Evolutionary conservation across 2,888 invertebrate genomes (phyloP).

Genomic region (Lutraria lutraria): DNA sequence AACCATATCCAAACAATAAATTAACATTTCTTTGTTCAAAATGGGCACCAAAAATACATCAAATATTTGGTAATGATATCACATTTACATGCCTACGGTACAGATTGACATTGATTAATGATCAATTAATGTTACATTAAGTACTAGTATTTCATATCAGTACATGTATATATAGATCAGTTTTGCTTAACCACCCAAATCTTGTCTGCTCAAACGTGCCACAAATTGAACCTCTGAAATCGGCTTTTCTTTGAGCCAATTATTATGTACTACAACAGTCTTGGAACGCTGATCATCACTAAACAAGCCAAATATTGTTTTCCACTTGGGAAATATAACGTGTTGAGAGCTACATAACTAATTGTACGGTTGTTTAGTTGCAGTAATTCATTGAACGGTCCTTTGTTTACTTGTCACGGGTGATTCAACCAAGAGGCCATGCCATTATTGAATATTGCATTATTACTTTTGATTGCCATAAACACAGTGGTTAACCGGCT

Average conservation of each 20-base stretch:
- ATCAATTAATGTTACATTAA: too few species aligned
- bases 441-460: not conserved
- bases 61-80: too few species aligned
- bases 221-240: not conserved
- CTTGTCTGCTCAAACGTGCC: not conserved
- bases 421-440: not conserved
- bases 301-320: not conserved
- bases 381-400: not conserved
- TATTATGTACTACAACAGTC: not conserved
- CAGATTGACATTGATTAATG: too few species aligned
- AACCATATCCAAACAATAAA: too few species aligned
- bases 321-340: not conserved
- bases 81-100: too few species aligned
- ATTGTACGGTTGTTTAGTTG: not conserved
- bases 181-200: too few species aligned
- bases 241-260: not conserved
- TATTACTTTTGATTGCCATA: not conserved
- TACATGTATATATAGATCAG: too few species aligned
- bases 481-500: too few species aligned
- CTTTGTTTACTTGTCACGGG: not conserved
- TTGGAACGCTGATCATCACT: not conserved
- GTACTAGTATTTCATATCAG: too few species aligned
- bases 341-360: not conserved
- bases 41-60: too few species aligned
- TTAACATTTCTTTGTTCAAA: too few species aligned